Evolutionary conservation across 1,140 invertebrate species (phyloP).

Genomic region (Magallana ariakensis): DNA sequence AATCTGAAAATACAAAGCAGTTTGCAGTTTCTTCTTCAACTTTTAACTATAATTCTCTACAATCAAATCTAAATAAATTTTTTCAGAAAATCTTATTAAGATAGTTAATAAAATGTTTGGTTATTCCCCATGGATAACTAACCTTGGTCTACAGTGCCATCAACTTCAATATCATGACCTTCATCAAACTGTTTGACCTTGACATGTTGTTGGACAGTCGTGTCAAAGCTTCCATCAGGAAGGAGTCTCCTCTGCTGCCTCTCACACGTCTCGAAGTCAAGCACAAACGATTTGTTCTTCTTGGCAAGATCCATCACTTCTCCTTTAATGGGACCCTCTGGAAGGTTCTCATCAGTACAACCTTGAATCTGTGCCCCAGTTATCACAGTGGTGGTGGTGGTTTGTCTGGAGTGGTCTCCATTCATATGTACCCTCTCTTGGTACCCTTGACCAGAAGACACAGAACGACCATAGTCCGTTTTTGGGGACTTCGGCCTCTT

Average conservation of each 20-base stretch:
- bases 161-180: constrained; percentile 6
- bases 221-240: constrained; percentile 20
- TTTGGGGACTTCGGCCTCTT: neutral
- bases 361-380: neutral
- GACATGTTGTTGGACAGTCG: constrained; percentile 12
- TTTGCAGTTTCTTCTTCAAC: too few species aligned
- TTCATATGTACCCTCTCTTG: neutral
- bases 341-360: neutral
- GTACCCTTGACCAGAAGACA: neutral
- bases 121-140: too few species aligned
- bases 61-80: too few species aligned
- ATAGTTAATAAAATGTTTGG: too few species aligned
- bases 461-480: neutral
- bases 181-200: constrained; percentile 32
- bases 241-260: constrained; percentile 1
- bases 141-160: constrained; percentile 1
- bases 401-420: neutral
- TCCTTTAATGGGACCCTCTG: neutral
- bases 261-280: constrained; percentile 42
- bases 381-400: neutral
- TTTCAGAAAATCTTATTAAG: too few species aligned
- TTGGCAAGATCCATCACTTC: neutral
- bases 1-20: too few species aligned
- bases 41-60: too few species aligned
- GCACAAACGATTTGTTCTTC: constrained; percentile 40